Percentiles rank a stretch among this genome's conserved stretches.
phyloP scores from a whole-genome alignment of 2,113 vertebrate species.

The Anthoscopus minutus region DNA sequence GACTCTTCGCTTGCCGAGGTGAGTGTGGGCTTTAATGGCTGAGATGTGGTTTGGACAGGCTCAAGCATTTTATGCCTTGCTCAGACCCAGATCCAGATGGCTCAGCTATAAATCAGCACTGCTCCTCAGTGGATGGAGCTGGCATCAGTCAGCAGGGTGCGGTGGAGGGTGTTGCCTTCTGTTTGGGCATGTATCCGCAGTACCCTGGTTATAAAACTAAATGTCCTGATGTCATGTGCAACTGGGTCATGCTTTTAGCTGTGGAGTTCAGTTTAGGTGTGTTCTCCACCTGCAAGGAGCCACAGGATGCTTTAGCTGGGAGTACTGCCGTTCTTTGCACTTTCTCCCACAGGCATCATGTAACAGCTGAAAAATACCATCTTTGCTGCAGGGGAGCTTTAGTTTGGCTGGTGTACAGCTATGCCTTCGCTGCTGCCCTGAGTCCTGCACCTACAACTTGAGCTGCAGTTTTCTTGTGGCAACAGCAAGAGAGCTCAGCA shows the following conservation, averaged over 20 bases:
- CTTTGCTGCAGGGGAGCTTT: background rate
- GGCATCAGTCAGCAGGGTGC: background rate
- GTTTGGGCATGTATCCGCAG: background rate
- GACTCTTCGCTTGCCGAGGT: slow-evolving; percentile 66
- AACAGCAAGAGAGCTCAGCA: background rate
- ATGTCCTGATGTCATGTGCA: fast-evolving
- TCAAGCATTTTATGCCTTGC: background rate
- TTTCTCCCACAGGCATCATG: background rate
- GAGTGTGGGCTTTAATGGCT: slow-evolving; percentile 44
- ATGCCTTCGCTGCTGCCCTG: background rate
- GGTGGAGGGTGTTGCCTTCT: background rate
- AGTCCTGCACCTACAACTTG: background rate
- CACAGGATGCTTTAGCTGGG: background rate
- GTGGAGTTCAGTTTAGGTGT: too few relatives aligned
- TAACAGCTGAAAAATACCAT: background rate
- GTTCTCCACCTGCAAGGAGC: background rate
- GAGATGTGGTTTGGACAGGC: background rate
- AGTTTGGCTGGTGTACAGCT: background rate
- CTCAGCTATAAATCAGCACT: background rate
- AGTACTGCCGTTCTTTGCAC: background rate
- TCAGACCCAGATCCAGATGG: background rate
- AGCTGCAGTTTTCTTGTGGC: background rate
- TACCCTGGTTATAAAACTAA: background rate
- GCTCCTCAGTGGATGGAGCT: background rate
- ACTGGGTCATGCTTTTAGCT: background rate